phyloP scores from a whole-genome alignment of 2,888 invertebrate species.

The Hemithea aestivaria region DNA sequence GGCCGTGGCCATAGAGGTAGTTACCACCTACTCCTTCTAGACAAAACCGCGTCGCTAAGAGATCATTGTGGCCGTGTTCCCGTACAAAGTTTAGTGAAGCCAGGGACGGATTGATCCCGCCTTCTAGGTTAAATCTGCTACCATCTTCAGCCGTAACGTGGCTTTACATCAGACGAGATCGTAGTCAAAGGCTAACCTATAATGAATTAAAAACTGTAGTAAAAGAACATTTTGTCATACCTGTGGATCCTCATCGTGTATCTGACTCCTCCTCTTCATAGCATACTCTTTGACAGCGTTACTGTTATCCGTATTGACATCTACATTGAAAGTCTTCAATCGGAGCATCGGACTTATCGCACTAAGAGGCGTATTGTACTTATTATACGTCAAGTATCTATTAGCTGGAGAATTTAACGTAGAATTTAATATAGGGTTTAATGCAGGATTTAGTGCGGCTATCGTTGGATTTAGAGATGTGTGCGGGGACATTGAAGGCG shows the following conservation, averaged over 20 bases:
- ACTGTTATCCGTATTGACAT: conserved; percentile 63
- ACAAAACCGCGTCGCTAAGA: too few species aligned
- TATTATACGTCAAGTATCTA: conserved; percentile 69
- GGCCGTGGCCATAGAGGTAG: too few species aligned
- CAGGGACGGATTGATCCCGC: too few species aligned
- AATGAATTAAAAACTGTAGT: too few species aligned
- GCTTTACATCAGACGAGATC: too few species aligned
- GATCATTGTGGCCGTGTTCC: too few species aligned
- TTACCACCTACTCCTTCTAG: too few species aligned
- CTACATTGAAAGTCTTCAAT: conserved; percentile 69
- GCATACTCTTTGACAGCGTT: conserved; percentile 56
- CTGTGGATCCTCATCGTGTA: conserved; percentile 68
- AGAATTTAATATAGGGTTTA: conserved; percentile 19
- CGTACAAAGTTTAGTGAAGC: too few species aligned
- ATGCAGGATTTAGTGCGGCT: conserved; percentile 5
- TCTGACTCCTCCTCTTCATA: conserved; percentile 58
- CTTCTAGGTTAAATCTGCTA: too few species aligned
- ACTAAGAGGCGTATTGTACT: conserved; percentile 60
- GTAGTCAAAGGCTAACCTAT: too few species aligned
- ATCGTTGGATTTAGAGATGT: conserved; percentile 25
- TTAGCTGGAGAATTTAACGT: conserved; percentile 40
- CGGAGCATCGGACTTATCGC: conserved; percentile 61
- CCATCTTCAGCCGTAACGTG: too few species aligned
- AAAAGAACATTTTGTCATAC: conserved; percentile 30
- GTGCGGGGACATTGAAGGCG: conserved; percentile 47